Evolutionary conservation across 2,888 invertebrate genomes (phyloP).

Genomic region (Gari tellinella): DNA sequence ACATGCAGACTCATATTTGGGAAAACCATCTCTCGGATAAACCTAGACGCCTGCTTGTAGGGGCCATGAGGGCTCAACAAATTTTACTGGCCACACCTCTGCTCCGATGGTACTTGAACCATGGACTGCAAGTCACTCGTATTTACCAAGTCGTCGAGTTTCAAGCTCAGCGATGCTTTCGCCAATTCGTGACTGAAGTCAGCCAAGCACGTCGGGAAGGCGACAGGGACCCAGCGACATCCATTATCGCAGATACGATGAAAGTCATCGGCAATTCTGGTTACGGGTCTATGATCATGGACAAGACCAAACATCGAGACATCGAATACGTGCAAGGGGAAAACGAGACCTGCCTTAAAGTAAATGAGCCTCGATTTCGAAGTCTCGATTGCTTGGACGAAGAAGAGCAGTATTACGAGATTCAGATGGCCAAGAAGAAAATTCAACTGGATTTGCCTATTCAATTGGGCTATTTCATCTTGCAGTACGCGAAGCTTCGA

Average conservation of each 20-base stretch:
- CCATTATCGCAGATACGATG: conserved; percentile 5
- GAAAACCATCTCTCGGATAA: neutral
- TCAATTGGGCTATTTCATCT: conserved; percentile 1
- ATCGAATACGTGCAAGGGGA: neutral
- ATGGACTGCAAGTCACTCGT: neutral
- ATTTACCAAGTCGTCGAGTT: conserved; percentile 1
- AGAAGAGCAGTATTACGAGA: neutral
- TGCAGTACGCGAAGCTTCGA: neutral
- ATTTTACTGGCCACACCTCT: conserved; percentile 1
- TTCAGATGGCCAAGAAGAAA: neutral
- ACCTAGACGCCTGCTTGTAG: neutral
- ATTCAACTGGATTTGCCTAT: conserved; percentile 3
- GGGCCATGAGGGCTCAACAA: neutral
- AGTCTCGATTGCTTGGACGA: neutral
- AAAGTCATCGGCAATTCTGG: conserved; percentile 2
- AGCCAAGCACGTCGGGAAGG: neutral
- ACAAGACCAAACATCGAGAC: neutral
- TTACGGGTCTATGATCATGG: neutral
- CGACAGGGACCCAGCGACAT: neutral
- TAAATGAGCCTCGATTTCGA: neutral
- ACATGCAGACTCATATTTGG: neutral
- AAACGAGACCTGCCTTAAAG: neutral
- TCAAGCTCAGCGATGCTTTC: neutral
- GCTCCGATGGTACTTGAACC: conserved; percentile 1
- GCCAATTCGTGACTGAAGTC: neutral